Evolutionary conservation across 2,113 vertebrate species (phyloP).

Genomic region (Leucosticte australis): DNA sequence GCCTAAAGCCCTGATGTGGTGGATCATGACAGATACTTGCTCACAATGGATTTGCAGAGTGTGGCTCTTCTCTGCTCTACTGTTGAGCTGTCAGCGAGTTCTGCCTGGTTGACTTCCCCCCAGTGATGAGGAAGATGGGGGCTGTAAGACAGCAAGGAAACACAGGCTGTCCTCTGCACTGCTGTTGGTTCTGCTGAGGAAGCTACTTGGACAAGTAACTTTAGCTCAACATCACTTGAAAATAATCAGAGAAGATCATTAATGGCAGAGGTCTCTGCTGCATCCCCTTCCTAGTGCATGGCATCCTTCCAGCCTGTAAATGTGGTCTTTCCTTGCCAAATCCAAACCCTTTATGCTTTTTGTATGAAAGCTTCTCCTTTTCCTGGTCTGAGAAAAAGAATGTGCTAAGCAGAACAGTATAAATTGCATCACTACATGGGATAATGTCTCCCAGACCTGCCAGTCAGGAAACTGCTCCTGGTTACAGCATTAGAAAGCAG

Average conservation of each 20-base stretch:
- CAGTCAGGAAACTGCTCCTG: not conserved
- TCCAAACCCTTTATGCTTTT: not conserved
- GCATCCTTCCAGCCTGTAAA: not conserved
- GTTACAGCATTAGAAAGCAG: not conserved
- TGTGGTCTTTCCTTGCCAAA: not conserved
- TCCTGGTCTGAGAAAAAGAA: not conserved
- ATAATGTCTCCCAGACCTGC: not conserved
- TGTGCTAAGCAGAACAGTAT: not conserved
- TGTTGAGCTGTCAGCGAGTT: not conserved
- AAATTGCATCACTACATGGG: accelerated
- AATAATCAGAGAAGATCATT: not conserved
- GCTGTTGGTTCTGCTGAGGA: not conserved
- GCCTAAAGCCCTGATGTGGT: not conserved
- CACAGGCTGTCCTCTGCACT: not conserved
- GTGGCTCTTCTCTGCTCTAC: not conserved
- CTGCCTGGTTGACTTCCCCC: accelerated
- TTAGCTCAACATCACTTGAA: not conserved
- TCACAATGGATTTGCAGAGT: not conserved
- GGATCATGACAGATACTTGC: not conserved
- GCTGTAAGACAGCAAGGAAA: not conserved
- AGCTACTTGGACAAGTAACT: not conserved
- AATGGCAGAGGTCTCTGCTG: not conserved
- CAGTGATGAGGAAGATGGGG: not conserved
- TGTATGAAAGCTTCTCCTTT: not conserved
- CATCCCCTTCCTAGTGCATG: not conserved